Base-by-base conservation (phyloP, 2,888 invertebrate genomes). In the Lochmaea capreae region DNA sequence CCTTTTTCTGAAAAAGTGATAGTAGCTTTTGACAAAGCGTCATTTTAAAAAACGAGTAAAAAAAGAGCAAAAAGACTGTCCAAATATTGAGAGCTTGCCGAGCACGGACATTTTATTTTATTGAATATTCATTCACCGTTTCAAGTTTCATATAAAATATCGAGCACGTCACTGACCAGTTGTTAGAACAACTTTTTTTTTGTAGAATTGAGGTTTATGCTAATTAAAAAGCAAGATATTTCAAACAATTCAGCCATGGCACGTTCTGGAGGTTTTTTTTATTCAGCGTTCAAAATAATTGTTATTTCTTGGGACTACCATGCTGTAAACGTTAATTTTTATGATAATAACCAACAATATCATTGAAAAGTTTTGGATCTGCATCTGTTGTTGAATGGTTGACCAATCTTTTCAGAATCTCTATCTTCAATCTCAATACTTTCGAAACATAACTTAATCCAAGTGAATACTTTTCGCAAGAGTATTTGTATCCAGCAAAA, bases 151-250 rank as follows among this genome's bases (percentile, higher is more conserved):
- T 39, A 39, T 39, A 39, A 39, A 39, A 61, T 61, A 18, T 10
- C 5, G n/a, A 14, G 33, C 6, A 61, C 61, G 61, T 61, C 61
- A 61, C 61, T 61, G 61, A n/a, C n/a, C n/a, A 33, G 61, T 33
- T 54, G 70, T 70, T 63, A 70, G 70, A 70, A 57, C 22, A 39
- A 63, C 11, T 63, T 54, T n/a, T 12, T 39, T 52, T 63, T 42
- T 63, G 49, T 62, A 52, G 49, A 69, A 69, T 69, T 69, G 62
- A 69, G 33, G 49, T 69, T 69, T 62, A 70, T 63, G 70, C n/a
- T 70, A 70, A 70, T 54, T 62, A 57, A 42, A 63, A 18, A 22
- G 26, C 63, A 22, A 63, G 43, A 43, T 42, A 43, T 58, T 67
- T 67, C 9, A 59, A 63, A 63, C 39, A 54, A 70, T 63, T 63